These are phyloP conservation scores for Halcyon smyrnensis DNA, from an alignment of 2,797 vertebrate species.

Conservation along the genomic window DNA sequence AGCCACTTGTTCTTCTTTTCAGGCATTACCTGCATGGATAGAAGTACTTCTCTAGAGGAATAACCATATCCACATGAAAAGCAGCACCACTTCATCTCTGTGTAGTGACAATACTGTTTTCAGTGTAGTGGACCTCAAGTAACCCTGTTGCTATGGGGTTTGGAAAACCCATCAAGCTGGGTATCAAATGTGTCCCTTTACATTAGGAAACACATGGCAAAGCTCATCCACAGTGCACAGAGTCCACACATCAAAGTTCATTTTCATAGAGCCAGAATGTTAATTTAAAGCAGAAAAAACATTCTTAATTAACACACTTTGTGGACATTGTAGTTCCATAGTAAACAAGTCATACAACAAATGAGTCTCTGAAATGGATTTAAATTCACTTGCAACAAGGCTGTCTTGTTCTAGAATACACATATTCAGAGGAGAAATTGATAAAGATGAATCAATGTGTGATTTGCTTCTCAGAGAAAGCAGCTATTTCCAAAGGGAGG, in stretches of 20 bases:
- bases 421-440: background rate
- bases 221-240: rapidly evolving
- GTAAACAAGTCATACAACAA: background rate
- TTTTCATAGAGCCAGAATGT: background rate
- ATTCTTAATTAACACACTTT: background rate
- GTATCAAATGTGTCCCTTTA: background rate
- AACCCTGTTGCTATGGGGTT: background rate
- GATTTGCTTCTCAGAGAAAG: background rate
- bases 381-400: background rate
- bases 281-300: background rate
- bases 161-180: background rate
- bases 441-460: background rate
- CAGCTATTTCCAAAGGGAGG: background rate
- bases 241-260: background rate
- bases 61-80: background rate
- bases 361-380: background rate
- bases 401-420: background rate
- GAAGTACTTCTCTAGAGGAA: background rate
- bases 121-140: background rate
- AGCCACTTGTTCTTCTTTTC: background rate
- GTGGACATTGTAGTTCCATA: background rate
- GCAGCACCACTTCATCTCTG: background rate
- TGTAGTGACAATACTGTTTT: background rate
- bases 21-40: background rate
- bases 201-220: background rate